These are phyloP conservation scores for Gibbula magus DNA, from an alignment of 2,888 invertebrate species.

Conservation along the genomic window DNA sequence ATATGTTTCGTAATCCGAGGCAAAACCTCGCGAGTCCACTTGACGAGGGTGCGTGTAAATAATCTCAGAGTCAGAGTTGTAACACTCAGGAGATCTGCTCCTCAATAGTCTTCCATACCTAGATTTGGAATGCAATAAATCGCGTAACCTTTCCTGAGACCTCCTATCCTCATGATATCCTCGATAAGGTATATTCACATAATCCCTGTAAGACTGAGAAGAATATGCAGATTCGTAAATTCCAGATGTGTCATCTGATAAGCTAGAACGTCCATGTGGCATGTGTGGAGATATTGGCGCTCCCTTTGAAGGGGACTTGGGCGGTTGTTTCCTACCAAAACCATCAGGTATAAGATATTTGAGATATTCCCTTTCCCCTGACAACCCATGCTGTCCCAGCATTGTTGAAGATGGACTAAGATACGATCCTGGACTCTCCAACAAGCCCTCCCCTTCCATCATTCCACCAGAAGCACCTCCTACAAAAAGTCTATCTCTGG, in stretches of 20 bases:
- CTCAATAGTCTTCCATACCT: slow-evolving; percentile 67
- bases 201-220: slow-evolving; percentile 38
- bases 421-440: slow-evolving; percentile 38
- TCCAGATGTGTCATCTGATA: slow-evolving; percentile 20
- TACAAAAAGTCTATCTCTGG: slow-evolving; percentile 11
- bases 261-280: slow-evolving; percentile 22
- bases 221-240: slow-evolving; percentile 31
- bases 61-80: slow-evolving; percentile 93
- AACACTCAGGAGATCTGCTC: slow-evolving; percentile 80
- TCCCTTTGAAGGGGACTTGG: slow-evolving; percentile 42
- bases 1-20: slow-evolving; percentile 70
- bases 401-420: slow-evolving; percentile 37
- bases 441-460: slow-evolving; percentile 12
- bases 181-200: slow-evolving; percentile 43
- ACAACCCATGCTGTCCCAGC: slow-evolving; percentile 36
- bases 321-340: slow-evolving; percentile 34
- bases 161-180: slow-evolving; percentile 52
- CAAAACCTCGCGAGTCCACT: slow-evolving; percentile 64
- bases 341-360: slow-evolving; percentile 47
- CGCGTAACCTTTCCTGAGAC: slow-evolving; percentile 64
- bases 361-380: slow-evolving; percentile 50
- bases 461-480: not conserved
- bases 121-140: slow-evolving; percentile 66
- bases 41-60: slow-evolving; percentile 62
- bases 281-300: slow-evolving; percentile 27